Evolutionary conservation across 2,888 invertebrate genomes (phyloP), one percentile per base, ranked within the genome.

Genomic region (Ichneumon xanthorius): DNA sequence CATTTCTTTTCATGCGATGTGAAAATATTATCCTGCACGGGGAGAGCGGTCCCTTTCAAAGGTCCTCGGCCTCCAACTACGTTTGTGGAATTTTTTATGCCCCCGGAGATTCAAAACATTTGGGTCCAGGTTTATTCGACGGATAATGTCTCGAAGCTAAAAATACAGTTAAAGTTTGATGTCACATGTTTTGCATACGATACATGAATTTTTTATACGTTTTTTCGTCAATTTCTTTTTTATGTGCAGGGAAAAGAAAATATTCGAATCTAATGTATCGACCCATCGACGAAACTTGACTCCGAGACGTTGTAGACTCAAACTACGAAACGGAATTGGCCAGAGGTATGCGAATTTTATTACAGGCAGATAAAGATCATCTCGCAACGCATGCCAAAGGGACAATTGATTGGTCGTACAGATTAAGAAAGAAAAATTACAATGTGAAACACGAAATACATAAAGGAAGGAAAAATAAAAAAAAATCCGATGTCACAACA

Each of bases 1-100:
- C 75, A 73, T 84, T 77, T 80, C 61, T 76, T 78, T 63, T 84
- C 55, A 71, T 71, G 76, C 61, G 16, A 11, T 33, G 30, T 68
- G 48, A 50, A 68, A 68, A 53, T 33, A 77, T 77, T 61, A 50
- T 70, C 50, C 72, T 50, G 30, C 55, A 58, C n/a, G 48, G 58
- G 58, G 58, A 53, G 50, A 73, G 58, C 68, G 19, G 14, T 73
- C 48, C 19, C 72, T 77, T 65, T 30, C 40, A 80, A 77, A 73
- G 68, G 22, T 80, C 55, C 65, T 76, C 48, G 71, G 33, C 63
- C 67, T 71, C 76, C 4, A 26, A 11, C 19, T 58, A 53, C 70
- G 50, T 40, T 67, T 19, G 37, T 19, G 48, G 76, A 67, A 67
- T 67, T 76, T 55, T 67, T 77, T 53, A 40, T 40, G 5, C 4